These are phyloP conservation scores for Stegodyphus mimosarum DNA, from an alignment of 1,140 invertebrate species.

Conservation along the genomic window DNA sequence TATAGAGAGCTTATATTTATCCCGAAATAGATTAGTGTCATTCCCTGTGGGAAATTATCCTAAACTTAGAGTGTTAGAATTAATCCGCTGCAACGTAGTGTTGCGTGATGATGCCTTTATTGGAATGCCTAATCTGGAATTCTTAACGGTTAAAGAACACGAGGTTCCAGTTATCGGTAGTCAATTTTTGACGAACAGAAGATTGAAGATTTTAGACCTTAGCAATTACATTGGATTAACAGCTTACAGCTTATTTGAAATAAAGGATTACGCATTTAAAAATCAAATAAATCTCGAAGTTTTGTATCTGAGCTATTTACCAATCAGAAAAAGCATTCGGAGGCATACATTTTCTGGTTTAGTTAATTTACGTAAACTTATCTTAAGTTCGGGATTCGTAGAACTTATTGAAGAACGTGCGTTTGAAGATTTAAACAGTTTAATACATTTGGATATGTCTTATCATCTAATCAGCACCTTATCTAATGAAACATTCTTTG, in stretches of 20 bases:
- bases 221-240: not conserved
- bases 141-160: constrained; percentile 9
- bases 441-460: constrained; percentile 12
- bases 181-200: not conserved
- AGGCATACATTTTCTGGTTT: not conserved
- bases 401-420: not conserved
- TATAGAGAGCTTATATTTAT: constrained; percentile 6
- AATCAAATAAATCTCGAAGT: not conserved
- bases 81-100: not conserved
- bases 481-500: constrained; percentile 4
- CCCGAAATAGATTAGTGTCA: not conserved
- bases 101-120: not conserved
- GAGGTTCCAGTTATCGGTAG: not conserved
- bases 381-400: not conserved
- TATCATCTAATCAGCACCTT: not conserved
- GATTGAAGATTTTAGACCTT: constrained; percentile 10
- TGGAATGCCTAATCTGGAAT: not conserved
- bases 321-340: not conserved
- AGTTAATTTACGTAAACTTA: not conserved
- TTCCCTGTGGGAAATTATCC: not conserved
- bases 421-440: constrained; percentile 1
- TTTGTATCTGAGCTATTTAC: not conserved
- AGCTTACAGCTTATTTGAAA: not conserved
- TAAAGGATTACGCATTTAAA: constrained; percentile 2
- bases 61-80: not conserved